phyloP scores from a whole-genome alignment of 2,888 invertebrate genomes.

The Eumerus sabulonum region DNA sequence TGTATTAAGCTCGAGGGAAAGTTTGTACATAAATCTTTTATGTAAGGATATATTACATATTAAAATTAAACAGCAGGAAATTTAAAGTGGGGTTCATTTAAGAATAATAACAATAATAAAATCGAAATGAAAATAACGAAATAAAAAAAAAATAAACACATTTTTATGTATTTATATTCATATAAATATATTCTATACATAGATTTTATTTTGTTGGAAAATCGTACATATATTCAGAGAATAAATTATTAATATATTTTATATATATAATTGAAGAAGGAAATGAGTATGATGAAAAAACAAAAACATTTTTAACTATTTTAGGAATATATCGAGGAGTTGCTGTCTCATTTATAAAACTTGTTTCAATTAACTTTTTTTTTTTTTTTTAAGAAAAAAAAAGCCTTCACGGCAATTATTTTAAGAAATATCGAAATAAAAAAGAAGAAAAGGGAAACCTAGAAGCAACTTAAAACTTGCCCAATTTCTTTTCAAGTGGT shows the following conservation, averaged over 20 bases:
- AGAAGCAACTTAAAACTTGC: constrained; percentile 52
- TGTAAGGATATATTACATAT: constrained; percentile 17
- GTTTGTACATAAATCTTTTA: constrained; percentile 37
- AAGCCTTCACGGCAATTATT: constrained; percentile 59
- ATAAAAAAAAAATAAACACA: constrained; percentile 51
- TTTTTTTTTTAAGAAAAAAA: too few relatives aligned
- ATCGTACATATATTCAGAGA: constrained; percentile 65
- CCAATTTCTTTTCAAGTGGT: constrained; percentile 33
- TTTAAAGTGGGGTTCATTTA: constrained; percentile 58
- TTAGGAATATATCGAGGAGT: constrained; percentile 62
- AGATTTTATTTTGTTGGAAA: constrained; percentile 68
- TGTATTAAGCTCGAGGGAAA: constrained; percentile 42
- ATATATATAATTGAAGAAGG: constrained; percentile 60
- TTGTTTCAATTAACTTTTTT: constrained; percentile 52
- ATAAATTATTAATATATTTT: constrained; percentile 68
- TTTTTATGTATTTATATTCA: constrained; percentile 68
- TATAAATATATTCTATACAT: constrained; percentile 69
- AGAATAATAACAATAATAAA: constrained; percentile 28
- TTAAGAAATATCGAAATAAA: constrained; percentile 20
- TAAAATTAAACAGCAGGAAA: constrained; percentile 21
- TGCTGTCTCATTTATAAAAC: constrained; percentile 54
- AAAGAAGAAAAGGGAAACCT: too few relatives aligned
- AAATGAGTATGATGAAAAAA: constrained; percentile 34
- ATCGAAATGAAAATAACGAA: constrained; percentile 9
- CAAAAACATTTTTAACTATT: constrained; percentile 63